These are phyloP conservation scores for Myotis davidii DNA, from an alignment of 2,113 vertebrate species.

Conservation along the genomic window DNA sequence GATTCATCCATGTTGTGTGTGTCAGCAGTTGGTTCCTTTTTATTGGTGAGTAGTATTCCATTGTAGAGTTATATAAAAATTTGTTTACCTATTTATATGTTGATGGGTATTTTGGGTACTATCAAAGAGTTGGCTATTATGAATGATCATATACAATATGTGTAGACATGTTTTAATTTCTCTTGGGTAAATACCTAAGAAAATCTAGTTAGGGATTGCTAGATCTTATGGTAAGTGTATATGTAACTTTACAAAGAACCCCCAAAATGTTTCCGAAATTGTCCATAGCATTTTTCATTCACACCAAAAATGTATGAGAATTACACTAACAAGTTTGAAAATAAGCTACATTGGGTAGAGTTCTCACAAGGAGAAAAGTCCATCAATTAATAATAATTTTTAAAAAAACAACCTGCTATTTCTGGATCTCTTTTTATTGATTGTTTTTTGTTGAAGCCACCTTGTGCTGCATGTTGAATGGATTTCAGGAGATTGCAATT, in stretches of 20 bases:
- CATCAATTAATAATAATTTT: neutral
- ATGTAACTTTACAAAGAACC: neutral
- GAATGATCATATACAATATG: neutral
- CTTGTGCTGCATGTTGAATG: neutral
- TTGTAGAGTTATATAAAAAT: neutral
- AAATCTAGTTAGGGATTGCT: neutral
- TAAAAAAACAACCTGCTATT: neutral
- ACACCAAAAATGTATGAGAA: neutral
- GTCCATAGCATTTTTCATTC: neutral
- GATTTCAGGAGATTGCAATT: neutral
- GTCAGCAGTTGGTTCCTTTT: neutral
- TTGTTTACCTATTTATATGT: neutral
- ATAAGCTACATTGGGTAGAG: neutral
- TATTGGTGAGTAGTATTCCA: neutral
- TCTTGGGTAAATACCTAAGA: neutral
- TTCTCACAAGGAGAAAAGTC: neutral
- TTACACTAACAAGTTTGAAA: neutral
- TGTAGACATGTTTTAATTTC: neutral
- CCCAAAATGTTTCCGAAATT: conserved; percentile 2
- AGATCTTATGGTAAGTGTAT: neutral
- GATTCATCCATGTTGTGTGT: neutral
- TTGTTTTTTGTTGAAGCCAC: neutral
- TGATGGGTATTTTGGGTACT: neutral
- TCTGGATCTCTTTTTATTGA: neutral
- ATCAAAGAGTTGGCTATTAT: neutral